phyloP scores from a whole-genome alignment of 2,888 invertebrate species.

The Cryptosula pallasiana region DNA sequence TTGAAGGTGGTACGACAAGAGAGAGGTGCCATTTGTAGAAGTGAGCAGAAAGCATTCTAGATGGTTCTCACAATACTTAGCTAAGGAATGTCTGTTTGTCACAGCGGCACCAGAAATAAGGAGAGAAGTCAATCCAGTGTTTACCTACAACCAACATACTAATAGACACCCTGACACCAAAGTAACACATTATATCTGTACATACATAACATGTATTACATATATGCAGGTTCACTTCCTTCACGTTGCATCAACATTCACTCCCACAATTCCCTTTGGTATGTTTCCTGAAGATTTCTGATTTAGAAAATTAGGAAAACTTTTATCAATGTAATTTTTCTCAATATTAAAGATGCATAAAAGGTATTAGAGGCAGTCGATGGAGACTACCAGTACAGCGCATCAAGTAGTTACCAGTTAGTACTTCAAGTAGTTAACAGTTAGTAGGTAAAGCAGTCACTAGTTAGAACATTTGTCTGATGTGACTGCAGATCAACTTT shows the following conservation, averaged over 20 bases:
- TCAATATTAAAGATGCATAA: too few species aligned
- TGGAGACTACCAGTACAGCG: not conserved
- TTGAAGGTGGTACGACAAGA: not conserved
- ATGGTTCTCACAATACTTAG: not conserved
- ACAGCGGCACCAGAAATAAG: not conserved
- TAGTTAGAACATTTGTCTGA: too few species aligned
- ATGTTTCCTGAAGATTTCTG: not conserved
- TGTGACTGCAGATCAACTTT: not conserved
- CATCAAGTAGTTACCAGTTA: too few species aligned
- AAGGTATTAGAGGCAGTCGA: too few species aligned
- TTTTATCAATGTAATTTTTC: not conserved
- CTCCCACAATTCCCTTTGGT: not conserved
- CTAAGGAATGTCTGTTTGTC: not conserved
- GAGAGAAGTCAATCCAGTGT: not conserved
- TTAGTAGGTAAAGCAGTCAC: too few species aligned
- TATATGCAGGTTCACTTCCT: too few species aligned
- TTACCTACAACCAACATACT: not conserved
- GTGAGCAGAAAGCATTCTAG: not conserved
- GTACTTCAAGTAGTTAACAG: too few species aligned
- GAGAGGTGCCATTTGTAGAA: not conserved
- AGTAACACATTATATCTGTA: not conserved
- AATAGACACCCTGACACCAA: not conserved
- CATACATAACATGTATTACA: too few species aligned
- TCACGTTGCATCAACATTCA: too few species aligned
- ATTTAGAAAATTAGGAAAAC: not conserved